Evolutionary conservation across 1,140 invertebrate species (phyloP).

Genomic region (Heliconius eleuchia): DNA sequence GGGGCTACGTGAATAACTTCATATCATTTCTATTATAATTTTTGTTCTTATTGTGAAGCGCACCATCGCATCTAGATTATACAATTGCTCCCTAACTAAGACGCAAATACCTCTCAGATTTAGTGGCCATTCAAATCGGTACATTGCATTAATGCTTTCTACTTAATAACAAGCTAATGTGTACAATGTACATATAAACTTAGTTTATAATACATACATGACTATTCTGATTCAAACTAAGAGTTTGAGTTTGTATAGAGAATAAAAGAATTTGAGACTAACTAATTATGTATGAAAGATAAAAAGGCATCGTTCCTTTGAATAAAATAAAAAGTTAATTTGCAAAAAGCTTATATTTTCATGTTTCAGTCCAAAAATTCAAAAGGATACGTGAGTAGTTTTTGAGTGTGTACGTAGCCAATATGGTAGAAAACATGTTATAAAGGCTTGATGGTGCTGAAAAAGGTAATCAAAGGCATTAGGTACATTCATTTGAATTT

Average conservation of each 20-base stretch:
- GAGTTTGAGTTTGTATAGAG: not conserved
- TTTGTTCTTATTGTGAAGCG: constrained; percentile 20
- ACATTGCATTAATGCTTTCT: constrained; percentile 24
- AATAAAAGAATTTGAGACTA: not conserved
- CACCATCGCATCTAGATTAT: constrained; percentile 33
- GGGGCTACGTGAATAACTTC: not conserved
- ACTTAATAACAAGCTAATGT: constrained; percentile 27
- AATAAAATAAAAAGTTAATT: constrained; percentile 9
- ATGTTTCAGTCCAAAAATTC: not conserved
- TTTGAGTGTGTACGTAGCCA: not conserved
- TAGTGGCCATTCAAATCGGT: constrained; percentile 33
- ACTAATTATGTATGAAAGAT: not conserved
- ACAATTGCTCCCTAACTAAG: constrained; percentile 37
- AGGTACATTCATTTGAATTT: not conserved
- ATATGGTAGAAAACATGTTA: not conserved
- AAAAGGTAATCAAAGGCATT: constrained; percentile 8
- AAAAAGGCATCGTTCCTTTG: not conserved
- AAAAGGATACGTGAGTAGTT: constrained; percentile 10
- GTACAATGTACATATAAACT: not conserved
- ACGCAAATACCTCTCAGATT: constrained; percentile 39
- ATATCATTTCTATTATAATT: not conserved
- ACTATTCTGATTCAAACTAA: not conserved
- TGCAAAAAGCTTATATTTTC: not conserved
- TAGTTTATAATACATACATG: not conserved
- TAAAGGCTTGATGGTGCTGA: not conserved